phyloP scores from a whole-genome alignment of 1,140 invertebrate species.

The Lasioglossum baleicum region DNA sequence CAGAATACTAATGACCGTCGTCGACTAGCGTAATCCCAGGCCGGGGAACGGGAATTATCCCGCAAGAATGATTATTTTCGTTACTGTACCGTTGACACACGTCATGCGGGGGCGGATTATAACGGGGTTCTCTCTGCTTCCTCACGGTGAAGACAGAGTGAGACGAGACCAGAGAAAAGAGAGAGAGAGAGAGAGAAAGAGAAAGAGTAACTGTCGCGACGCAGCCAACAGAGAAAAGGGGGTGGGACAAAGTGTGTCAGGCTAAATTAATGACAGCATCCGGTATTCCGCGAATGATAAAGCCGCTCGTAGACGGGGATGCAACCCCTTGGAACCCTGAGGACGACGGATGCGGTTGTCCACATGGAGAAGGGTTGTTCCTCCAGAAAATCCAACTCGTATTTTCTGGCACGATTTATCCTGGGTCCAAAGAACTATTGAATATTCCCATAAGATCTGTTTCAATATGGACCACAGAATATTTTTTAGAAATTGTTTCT shows the following conservation, averaged over 20 bases:
- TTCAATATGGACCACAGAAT: too few relatives aligned
- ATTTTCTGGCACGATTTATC: not conserved
- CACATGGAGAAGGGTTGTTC: not conserved
- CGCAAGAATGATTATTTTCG: slow-evolving; percentile 3
- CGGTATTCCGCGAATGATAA: slow-evolving; percentile 13
- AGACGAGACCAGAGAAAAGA: too few relatives aligned
- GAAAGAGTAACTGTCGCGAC: not conserved
- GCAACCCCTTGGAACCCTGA: too few relatives aligned
- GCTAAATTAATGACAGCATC: slow-evolving; percentile 20
- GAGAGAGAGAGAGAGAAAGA: too few relatives aligned
- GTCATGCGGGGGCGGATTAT: not conserved
- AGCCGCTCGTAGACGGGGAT: not conserved
- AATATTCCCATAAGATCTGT: too few relatives aligned
- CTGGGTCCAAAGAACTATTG: too few relatives aligned
- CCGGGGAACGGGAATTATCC: not conserved
- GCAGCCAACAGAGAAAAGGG: not conserved
- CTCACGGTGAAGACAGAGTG: too few relatives aligned
- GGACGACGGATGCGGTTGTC: not conserved
- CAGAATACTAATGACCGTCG: not conserved
- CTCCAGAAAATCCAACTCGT: not conserved
- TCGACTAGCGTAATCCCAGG: not conserved
- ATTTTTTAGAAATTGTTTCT: too few relatives aligned
- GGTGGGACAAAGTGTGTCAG: not conserved
- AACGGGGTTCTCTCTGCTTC: not conserved
- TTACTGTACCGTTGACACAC: not conserved